A percentile compares a stretch with the other conserved stretches of the same genome.
These are phyloP conservation scores for Ahaetulla prasina DNA, from an alignment of 2,113 vertebrate genomes.

Conservation along the genomic window DNA sequence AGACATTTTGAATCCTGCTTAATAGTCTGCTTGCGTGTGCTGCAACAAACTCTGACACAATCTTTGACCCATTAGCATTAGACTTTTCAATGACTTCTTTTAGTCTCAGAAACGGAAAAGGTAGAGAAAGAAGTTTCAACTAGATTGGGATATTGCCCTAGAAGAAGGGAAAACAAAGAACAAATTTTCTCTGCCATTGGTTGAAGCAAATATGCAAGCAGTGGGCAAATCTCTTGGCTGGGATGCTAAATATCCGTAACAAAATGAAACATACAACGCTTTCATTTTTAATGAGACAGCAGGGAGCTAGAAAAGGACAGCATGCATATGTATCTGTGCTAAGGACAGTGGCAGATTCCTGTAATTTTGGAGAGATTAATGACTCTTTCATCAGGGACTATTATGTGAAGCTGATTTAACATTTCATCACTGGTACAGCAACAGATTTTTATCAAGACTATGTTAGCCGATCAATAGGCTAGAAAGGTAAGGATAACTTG, in stretches of 20 bases:
- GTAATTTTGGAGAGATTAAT: background rate
- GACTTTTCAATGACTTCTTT: background rate
- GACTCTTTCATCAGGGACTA: background rate
- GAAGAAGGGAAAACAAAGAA: background rate
- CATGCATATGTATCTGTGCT: background rate
- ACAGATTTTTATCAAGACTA: background rate
- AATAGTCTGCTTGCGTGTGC: no score
- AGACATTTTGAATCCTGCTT: no score
- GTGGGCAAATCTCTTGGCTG: background rate
- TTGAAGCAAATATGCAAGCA: background rate
- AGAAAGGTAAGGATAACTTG: background rate
- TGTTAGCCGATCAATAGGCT: background rate
- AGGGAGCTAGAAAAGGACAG: background rate
- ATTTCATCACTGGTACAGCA: background rate
- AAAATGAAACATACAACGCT: background rate
- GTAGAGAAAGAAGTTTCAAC: background rate
- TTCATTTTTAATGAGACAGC: background rate
- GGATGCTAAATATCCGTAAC: background rate
- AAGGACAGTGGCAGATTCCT: background rate
- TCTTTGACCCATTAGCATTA: background rate
- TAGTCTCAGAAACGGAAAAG: background rate
- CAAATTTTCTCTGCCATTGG: background rate
- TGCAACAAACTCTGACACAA: no score
- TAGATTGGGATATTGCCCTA: background rate
- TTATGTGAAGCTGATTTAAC: background rate